Conservation (phyloP, 2,888 invertebrate genomes). For the Pheosia tremula region DNA sequence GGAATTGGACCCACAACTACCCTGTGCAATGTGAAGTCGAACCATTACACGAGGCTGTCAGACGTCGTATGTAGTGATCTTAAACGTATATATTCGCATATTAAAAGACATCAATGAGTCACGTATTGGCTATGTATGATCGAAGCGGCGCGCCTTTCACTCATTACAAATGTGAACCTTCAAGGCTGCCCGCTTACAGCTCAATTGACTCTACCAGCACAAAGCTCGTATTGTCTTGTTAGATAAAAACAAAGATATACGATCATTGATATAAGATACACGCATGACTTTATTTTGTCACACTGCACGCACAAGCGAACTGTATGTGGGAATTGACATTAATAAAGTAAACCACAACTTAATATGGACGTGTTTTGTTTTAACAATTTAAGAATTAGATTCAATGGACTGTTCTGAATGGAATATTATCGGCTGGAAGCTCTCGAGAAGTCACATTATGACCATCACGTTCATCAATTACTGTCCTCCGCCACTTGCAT, state of each 20-base stretch:
- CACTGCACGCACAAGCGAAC: conserved; percentile 9
- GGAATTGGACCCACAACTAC: too few relatives aligned
- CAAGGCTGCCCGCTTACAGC: conserved; percentile 71
- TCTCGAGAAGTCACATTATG: too few relatives aligned
- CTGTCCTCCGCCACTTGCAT: too few relatives aligned
- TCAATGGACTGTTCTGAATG: too few relatives aligned
- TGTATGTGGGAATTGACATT: conserved; percentile 14
- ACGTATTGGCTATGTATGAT: conserved; percentile 57
- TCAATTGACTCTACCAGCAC: conserved; percentile 59
- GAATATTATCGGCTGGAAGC: too few relatives aligned
- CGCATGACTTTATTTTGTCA: conserved; percentile 13
- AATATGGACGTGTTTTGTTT: too few relatives aligned
- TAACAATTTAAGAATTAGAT: too few relatives aligned
- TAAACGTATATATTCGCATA: conserved; percentile 41
- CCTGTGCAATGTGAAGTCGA: too few relatives aligned
- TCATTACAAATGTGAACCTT: conserved; percentile 70
- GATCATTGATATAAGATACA: conserved; percentile 24
- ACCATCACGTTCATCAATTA: too few relatives aligned
- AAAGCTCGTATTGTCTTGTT: conserved; percentile 58
- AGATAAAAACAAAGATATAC: conserved; percentile 29
- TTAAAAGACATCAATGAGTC: conserved; percentile 65
- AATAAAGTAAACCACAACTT: background rate
- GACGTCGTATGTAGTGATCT: background rate
- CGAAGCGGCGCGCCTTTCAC: conserved; percentile 72
- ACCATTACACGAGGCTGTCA: too few relatives aligned